These are phyloP conservation scores for Pseudochaenichthys georgianus DNA, from an alignment of 2,797 vertebrate genomes.

Conservation along the genomic window DNA sequence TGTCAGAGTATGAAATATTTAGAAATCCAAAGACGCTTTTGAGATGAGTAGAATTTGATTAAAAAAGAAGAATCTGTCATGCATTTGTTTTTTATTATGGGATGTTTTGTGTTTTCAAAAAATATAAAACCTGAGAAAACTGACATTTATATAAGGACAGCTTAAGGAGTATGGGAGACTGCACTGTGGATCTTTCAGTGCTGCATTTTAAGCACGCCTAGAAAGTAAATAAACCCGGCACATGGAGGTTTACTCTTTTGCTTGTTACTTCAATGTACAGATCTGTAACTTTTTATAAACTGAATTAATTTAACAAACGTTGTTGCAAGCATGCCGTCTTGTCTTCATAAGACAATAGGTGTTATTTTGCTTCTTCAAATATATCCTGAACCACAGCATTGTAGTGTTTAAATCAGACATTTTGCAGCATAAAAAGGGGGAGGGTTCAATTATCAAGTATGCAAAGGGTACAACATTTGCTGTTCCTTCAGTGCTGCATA, in stretches of 20 bases:
- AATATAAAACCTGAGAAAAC: neutral
- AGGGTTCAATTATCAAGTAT: neutral
- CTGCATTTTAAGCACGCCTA: constrained; percentile 34
- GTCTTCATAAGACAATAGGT: neutral
- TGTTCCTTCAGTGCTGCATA: neutral
- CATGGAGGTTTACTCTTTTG: constrained; percentile 3
- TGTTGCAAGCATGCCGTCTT: neutral
- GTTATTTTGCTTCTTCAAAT: neutral
- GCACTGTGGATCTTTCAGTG: constrained; percentile 34
- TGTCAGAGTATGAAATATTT: constrained; percentile 57
- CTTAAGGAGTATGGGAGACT: neutral
- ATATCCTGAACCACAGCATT: neutral
- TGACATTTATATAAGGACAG: neutral
- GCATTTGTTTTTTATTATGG: constrained; percentile 35
- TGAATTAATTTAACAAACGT: neutral
- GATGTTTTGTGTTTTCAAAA: neutral
- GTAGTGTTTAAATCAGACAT: neutral
- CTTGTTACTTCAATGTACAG: neutral
- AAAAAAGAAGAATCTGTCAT: constrained; percentile 56
- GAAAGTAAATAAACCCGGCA: constrained; percentile 44
- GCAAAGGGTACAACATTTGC: neutral
- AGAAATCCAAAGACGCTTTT: constrained; percentile 67
- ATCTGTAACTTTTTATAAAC: neutral
- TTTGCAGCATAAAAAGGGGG: constrained; percentile 4
- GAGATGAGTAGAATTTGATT: constrained; percentile 60